Percentiles rank a stretch among this genome's conserved stretches.
These are phyloP conservation scores for Stenurella melanura DNA, from an alignment of 2,888 invertebrate species.

Conservation along the genomic window DNA sequence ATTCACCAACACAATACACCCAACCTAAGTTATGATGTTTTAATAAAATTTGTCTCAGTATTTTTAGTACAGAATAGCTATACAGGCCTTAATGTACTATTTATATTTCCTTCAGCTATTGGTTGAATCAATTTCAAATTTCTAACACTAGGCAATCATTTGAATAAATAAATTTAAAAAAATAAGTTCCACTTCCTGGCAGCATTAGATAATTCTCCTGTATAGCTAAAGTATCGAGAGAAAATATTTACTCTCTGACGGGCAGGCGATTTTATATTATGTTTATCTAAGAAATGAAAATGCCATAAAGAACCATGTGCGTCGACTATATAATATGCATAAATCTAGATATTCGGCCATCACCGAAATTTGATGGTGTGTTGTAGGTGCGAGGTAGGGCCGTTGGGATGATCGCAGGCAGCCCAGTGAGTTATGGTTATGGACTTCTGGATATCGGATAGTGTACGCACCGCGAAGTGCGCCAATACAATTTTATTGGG, in stretches of 20 bases:
- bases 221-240: background rate
- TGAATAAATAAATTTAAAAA: no score
- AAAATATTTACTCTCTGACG: constrained; percentile 14
- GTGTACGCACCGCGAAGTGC: constrained; percentile 41
- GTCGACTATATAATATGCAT: constrained; percentile 57
- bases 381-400: constrained; percentile 63
- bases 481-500: constrained; percentile 62
- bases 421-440: constrained; percentile 67
- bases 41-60: no score
- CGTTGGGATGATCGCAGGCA: constrained; percentile 60
- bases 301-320: constrained; percentile 51
- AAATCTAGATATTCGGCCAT: constrained; percentile 59
- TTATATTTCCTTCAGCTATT: no score
- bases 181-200: no score
- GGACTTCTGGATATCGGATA: constrained; percentile 61
- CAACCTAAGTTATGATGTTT: no score
- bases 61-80: no score
- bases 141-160: no score
- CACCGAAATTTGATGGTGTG: constrained; percentile 65
- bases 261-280: constrained; percentile 2
- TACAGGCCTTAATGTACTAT: no score
- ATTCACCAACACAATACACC: no score
- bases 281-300: constrained; percentile 47
- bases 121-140: no score
- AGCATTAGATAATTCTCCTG: background rate